These are phyloP conservation scores for Melanotaenia nigrans DNA, from an alignment of 2,797 vertebrate species.

Conservation along the genomic window DNA sequence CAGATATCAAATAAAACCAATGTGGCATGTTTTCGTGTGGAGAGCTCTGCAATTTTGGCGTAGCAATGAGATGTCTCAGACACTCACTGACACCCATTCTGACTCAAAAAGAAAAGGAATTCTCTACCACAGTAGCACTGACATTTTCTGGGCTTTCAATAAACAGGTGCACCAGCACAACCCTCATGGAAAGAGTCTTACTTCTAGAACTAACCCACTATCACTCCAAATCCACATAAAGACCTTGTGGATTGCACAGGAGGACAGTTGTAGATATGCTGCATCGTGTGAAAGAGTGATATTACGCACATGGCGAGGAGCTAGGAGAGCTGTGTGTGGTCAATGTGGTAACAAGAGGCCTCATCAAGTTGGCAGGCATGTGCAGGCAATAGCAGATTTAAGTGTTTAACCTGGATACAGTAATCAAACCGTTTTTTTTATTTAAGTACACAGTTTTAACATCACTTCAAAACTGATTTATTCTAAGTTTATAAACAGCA, in stretches of 20 bases:
- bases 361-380: conserved; percentile 58
- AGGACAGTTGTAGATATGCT: conserved; percentile 47
- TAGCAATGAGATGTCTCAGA: conserved; percentile 70
- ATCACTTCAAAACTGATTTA: background rate
- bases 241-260: conserved; percentile 54
- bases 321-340: conserved; percentile 70
- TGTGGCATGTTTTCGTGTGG: conserved; percentile 69
- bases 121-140: conserved; percentile 55
- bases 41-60: conserved; percentile 75
- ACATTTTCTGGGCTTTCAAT: conserved; percentile 65
- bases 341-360: conserved; percentile 70
- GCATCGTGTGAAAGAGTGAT: background rate
- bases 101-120: conserved; percentile 60
- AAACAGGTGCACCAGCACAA: conserved; percentile 76
- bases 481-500: background rate
- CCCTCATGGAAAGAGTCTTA: conserved; percentile 62
- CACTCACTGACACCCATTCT: conserved; percentile 57
- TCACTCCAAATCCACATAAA: conserved; percentile 69
- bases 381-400: conserved; percentile 15
- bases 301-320: conserved; percentile 45
- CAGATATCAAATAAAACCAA: conserved; percentile 77
- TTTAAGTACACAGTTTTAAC: background rate
- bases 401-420: conserved; percentile 39
- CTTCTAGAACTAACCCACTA: conserved; percentile 48
- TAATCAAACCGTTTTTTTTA: conserved; percentile 8